These are phyloP conservation scores for Bradysia coprophila DNA, from an alignment of 1,140 invertebrate species.

Conservation along the genomic window DNA sequence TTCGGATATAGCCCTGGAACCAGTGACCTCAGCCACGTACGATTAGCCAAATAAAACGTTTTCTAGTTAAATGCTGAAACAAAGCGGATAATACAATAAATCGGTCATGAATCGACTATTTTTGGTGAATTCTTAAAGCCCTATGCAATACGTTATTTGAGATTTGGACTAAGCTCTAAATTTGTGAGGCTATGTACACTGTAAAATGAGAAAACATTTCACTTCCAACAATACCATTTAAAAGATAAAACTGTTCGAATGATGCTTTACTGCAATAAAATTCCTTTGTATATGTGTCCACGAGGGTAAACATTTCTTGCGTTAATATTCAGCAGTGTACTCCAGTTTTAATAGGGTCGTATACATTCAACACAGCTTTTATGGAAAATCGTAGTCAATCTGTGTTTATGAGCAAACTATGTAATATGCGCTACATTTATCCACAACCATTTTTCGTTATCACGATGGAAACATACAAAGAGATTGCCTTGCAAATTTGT, in stretches of 20 bases:
- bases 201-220: not conserved
- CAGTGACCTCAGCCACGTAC: too few species aligned
- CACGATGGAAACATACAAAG: too few species aligned
- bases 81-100: not conserved
- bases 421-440: too few species aligned
- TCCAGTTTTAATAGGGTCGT: not conserved
- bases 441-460: too few species aligned
- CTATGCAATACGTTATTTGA: not conserved
- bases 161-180: not conserved
- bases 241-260: not conserved
- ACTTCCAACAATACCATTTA: not conserved
- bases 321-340: not conserved
- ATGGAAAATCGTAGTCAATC: not conserved
- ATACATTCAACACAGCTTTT: not conserved
- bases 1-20: too few species aligned
- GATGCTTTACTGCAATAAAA: not conserved
- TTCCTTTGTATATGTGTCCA: too few species aligned
- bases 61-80: too few species aligned
- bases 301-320: too few species aligned
- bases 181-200: not conserved
- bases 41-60: too few species aligned
- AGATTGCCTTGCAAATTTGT: too few species aligned
- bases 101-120: not conserved
- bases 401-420: not conserved
- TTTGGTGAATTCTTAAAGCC: not conserved